A percentile compares a stretch with the other conserved stretches of the same genome.
phyloP scores from a whole-genome alignment of 2,797 vertebrate species.

The Anableps anableps region DNA sequence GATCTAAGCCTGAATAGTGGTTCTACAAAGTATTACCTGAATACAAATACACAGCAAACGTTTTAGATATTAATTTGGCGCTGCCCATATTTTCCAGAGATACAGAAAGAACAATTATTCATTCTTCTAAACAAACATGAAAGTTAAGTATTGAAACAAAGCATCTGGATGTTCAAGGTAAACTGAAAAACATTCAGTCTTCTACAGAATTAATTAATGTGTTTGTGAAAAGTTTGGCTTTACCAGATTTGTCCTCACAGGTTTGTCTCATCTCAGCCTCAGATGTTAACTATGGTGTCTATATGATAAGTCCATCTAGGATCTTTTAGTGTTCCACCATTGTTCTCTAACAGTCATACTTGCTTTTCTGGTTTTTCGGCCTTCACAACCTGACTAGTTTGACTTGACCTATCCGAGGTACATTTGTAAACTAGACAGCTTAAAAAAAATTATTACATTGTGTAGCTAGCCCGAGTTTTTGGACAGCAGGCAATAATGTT shows the following conservation, averaged over 20 bases:
- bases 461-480: not conserved
- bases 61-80: too few species aligned
- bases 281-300: not conserved
- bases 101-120: too few species aligned
- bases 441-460: not conserved
- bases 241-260: constrained; percentile 1
- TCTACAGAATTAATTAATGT: not conserved
- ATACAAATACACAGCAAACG: too few species aligned
- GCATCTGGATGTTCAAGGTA: too few species aligned
- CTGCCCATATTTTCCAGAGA: too few species aligned
- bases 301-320: not conserved
- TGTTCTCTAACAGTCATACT: not conserved
- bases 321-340: not conserved
- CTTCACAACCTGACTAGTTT: not conserved
- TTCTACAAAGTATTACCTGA: too few species aligned
- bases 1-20: too few species aligned
- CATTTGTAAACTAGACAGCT: not conserved
- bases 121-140: too few species aligned
- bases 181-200: too few species aligned
- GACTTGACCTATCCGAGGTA: not conserved
- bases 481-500: not conserved
- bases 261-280: not conserved
- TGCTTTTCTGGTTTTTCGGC: not conserved
- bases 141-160: too few species aligned
- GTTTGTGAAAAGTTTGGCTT: not conserved